Evolutionary conservation across 2,888 invertebrate species (phyloP).

Genomic region (Phyllotreta cruciferae): DNA sequence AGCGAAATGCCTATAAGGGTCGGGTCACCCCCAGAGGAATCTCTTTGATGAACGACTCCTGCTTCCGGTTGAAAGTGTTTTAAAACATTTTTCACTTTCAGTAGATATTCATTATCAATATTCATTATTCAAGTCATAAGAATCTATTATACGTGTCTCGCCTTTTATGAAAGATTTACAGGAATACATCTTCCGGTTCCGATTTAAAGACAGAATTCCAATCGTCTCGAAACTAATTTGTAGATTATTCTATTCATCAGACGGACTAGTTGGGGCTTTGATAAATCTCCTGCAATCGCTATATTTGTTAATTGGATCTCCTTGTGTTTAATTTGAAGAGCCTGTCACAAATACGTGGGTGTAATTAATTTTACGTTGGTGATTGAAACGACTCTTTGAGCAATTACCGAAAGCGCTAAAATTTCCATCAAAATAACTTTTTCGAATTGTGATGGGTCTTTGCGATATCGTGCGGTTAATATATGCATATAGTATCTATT

Average conservation of each 20-base stretch:
- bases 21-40: too few species aligned
- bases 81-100: too few species aligned
- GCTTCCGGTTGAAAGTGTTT: too few species aligned
- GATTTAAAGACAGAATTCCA: conserved; percentile 10
- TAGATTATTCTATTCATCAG: conserved; percentile 23
- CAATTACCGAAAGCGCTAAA: conserved; percentile 26
- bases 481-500: too few species aligned
- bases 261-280: conserved; percentile 24
- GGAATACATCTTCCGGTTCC: not conserved
- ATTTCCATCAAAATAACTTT: conserved; percentile 18
- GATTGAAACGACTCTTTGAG: conserved; percentile 28
- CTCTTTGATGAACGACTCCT: too few species aligned
- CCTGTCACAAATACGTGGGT: conserved; percentile 26
- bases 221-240: conserved; percentile 26
- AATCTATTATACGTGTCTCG: too few species aligned
- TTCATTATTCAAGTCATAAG: too few species aligned
- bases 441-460: too few species aligned
- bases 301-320: conserved; percentile 30
- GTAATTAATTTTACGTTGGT: conserved; percentile 24
- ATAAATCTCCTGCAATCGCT: conserved; percentile 25
- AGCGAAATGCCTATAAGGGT: conserved; percentile 7
- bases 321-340: conserved; percentile 30
- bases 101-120: too few species aligned
- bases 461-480: too few species aligned
- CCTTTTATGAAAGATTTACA: not conserved